Evolutionary conservation across 2,113 vertebrate species (phyloP).

Genomic region (Melanerpes aurifrons): DNA sequence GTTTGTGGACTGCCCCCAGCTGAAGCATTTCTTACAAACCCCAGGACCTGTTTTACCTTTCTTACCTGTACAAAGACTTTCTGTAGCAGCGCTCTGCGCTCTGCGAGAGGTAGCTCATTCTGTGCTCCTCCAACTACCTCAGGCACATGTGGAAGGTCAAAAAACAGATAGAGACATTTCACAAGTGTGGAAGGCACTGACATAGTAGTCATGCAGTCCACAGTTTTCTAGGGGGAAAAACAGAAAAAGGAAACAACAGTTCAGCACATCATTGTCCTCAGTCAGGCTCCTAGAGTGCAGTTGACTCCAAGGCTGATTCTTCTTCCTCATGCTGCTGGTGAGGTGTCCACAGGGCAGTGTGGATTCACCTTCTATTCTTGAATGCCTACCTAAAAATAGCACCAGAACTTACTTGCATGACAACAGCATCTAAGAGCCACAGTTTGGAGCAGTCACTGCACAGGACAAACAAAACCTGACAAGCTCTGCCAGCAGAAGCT

Average conservation of each 20-base stretch:
- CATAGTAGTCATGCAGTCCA: conserved; percentile 99
- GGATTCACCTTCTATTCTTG: background rate
- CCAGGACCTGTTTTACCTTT: background rate
- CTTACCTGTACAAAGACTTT: conserved; percentile 98
- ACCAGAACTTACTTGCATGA: background rate
- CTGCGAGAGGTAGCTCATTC: conserved; percentile 91
- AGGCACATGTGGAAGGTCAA: conserved; percentile 96
- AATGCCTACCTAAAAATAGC: background rate
- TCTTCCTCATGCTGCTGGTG: background rate
- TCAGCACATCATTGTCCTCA: background rate
- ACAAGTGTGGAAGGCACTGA: conserved; percentile 98
- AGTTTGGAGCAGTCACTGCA: background rate
- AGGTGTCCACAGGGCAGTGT: background rate
- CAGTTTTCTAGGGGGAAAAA: conserved; percentile 88
- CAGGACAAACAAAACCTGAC: conserved; percentile 6
- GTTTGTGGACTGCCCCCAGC: background rate
- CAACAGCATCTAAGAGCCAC: background rate
- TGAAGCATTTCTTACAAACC: background rate
- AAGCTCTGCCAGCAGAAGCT: background rate
- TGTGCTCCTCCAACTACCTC: conserved; percentile 89
- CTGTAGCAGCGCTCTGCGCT: conserved; percentile 93
- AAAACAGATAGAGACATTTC: conserved; percentile 99
- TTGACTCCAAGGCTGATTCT: background rate
- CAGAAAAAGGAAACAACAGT: background rate
- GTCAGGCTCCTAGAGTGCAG: background rate